phyloP scores from a whole-genome alignment of 2,113 vertebrate species.

The Chamaetylas fuelleborni region DNA sequence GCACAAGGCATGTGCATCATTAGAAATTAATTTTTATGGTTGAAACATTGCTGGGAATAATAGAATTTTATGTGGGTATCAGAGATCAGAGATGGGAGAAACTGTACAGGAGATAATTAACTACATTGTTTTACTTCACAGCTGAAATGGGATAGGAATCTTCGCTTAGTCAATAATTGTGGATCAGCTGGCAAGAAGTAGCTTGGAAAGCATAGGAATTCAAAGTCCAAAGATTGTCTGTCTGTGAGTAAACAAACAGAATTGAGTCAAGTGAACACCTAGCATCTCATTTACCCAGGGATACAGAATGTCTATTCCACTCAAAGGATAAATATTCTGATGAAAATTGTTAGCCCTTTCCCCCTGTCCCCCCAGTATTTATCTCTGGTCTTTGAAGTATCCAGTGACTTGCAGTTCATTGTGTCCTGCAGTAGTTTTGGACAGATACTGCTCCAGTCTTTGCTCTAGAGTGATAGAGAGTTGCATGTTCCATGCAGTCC shows the following conservation, averaged over 20 bases:
- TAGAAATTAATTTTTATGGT: background rate
- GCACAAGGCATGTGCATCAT: background rate
- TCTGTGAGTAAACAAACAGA: background rate
- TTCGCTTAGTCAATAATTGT: background rate
- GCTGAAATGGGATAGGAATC: background rate
- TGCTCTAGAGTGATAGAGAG: background rate
- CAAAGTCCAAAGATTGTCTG: background rate
- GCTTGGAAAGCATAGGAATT: background rate
- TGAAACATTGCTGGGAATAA: background rate
- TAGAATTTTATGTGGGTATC: background rate
- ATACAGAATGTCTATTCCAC: background rate
- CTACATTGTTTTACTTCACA: background rate
- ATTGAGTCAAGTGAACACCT: background rate
- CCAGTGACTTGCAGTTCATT: background rate
- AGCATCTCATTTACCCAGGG: background rate
- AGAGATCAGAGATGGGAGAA: background rate
- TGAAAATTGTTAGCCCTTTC: background rate
- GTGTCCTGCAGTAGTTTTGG: background rate
- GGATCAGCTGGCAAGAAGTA: background rate
- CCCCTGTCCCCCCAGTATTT: accelerated
- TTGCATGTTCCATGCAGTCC: background rate
- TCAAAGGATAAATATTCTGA: background rate
- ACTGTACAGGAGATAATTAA: background rate
- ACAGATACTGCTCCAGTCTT: background rate
- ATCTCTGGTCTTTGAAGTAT: background rate